These are phyloP conservation scores for Patella pellucida DNA, from an alignment of 2,888 invertebrate species.

Conservation along the genomic window DNA sequence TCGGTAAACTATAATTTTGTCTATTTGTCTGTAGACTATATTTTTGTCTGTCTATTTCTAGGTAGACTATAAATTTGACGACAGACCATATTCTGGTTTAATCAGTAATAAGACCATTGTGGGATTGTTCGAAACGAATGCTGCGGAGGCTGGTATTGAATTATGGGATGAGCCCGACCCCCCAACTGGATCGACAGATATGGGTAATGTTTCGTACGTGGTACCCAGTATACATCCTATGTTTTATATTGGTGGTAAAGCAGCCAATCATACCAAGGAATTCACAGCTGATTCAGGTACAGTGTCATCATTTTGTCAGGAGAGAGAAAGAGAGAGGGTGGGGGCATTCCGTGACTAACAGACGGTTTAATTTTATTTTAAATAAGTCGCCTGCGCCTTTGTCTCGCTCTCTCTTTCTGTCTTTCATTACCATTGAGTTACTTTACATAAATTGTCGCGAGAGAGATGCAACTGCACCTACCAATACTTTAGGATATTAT, in stretches of 20 bases:
- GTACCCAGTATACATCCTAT: constrained; percentile 67
- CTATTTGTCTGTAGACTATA: constrained; percentile 46
- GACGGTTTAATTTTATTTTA: too few relatives aligned
- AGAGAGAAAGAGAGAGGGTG: not conserved
- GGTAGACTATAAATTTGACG: constrained; percentile 50
- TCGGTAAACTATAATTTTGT: not conserved
- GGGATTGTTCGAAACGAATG: constrained; percentile 55
- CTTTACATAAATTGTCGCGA: too few relatives aligned
- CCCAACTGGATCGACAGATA: constrained; percentile 29
- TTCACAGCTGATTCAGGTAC: constrained; percentile 61
- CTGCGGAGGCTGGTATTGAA: constrained; percentile 48
- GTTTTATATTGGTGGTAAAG: constrained; percentile 56
- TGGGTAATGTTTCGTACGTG: constrained; percentile 66
- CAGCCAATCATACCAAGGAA: constrained; percentile 54
- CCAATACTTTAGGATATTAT: too few relatives aligned
- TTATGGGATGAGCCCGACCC: constrained; percentile 31
- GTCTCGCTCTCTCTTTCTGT: too few relatives aligned
- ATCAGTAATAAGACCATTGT: constrained; percentile 60
- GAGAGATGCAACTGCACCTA: too few relatives aligned
- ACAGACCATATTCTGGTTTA: constrained; percentile 55
- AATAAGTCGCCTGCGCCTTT: too few relatives aligned
- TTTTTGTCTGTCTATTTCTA: constrained; percentile 32
- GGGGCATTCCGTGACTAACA: too few relatives aligned
- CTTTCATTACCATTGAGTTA: too few relatives aligned
- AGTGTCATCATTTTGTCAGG: not conserved